phyloP scores from a whole-genome alignment of 2,113 vertebrate species.

The Chamaea fasciata region DNA sequence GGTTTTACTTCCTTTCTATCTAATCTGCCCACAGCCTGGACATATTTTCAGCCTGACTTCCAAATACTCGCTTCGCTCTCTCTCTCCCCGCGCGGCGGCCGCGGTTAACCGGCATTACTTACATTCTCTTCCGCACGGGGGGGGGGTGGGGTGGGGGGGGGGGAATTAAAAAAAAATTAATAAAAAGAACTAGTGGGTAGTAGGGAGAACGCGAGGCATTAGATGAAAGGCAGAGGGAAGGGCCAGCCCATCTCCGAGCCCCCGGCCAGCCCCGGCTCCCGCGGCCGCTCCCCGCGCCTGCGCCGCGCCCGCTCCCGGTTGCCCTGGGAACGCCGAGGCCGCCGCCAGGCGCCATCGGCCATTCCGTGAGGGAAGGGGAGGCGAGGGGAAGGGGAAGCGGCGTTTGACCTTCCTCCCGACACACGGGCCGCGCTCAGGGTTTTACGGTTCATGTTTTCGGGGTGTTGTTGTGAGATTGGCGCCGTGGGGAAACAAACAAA shows the following conservation, averaged over 20 bases:
- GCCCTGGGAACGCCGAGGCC: constrained; percentile 79
- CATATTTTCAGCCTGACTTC: constrained; percentile 71
- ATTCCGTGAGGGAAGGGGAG: constrained; percentile 68
- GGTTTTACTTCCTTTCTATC: constrained; percentile 72
- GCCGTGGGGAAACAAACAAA: background rate
- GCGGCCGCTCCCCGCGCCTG: background rate
- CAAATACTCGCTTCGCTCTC: constrained; percentile 58
- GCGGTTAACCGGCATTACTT: constrained; percentile 72
- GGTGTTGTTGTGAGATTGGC: rapidly evolving
- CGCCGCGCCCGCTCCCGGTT: constrained; percentile 45
- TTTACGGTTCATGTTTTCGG: background rate
- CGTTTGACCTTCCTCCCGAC: background rate
- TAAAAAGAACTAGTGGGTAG: background rate
- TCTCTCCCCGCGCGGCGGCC: constrained; percentile 66
- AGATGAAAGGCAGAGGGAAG: constrained; percentile 76
- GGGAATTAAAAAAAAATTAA: background rate
- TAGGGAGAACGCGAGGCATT: constrained; percentile 54
- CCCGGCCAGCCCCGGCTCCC: constrained; percentile 75
- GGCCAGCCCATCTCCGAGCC: constrained; percentile 77
- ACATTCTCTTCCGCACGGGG: constrained; percentile 70
- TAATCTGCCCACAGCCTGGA: constrained; percentile 69
- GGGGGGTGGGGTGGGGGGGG: background rate
- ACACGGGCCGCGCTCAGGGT: background rate
- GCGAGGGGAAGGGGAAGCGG: background rate
- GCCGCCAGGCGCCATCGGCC: constrained; percentile 74